A percentile compares a stretch with the other conserved stretches of the same genome.
Evolutionary conservation across 1,140 invertebrate genomes (phyloP).

Genomic region (Neotoxoptera formosana): DNA sequence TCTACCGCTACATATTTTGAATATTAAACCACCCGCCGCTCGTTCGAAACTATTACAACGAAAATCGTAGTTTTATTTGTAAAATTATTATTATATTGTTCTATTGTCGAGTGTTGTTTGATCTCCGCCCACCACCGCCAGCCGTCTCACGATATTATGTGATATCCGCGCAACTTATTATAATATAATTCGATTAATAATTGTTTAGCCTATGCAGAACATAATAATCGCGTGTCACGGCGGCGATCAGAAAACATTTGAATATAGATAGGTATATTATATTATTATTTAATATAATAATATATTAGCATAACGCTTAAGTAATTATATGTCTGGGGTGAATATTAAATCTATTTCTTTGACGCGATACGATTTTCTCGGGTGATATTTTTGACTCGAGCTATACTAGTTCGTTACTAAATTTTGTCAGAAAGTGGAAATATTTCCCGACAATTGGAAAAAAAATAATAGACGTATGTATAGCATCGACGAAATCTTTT

Average conservation of each 20-base stretch:
- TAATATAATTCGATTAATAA: not conserved
- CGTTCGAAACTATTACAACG: not conserved
- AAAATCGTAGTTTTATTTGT: not conserved
- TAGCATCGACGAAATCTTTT: not conserved
- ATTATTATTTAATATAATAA: not conserved
- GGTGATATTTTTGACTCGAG: too few species aligned
- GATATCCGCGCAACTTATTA: not conserved
- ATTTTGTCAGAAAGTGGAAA: too few species aligned
- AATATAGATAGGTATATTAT: too few species aligned
- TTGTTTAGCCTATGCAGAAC: not conserved
- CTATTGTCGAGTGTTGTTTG: not conserved
- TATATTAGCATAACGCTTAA: not conserved
- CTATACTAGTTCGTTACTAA: too few species aligned
- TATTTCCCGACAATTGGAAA: too few species aligned
- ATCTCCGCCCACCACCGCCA: not conserved
- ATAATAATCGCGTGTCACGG: not conserved
- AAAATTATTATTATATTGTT: too few species aligned
- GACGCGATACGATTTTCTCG: too few species aligned
- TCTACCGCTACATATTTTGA: not conserved
- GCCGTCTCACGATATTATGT: not conserved
- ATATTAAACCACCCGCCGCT: rapidly evolving
- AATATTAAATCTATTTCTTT: not conserved
- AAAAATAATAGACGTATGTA: too few species aligned
- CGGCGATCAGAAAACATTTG: not conserved
- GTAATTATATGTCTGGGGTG: not conserved